phyloP scores from a whole-genome alignment of 2,888 invertebrate genomes.

The Eugnorisma glareosa region DNA sequence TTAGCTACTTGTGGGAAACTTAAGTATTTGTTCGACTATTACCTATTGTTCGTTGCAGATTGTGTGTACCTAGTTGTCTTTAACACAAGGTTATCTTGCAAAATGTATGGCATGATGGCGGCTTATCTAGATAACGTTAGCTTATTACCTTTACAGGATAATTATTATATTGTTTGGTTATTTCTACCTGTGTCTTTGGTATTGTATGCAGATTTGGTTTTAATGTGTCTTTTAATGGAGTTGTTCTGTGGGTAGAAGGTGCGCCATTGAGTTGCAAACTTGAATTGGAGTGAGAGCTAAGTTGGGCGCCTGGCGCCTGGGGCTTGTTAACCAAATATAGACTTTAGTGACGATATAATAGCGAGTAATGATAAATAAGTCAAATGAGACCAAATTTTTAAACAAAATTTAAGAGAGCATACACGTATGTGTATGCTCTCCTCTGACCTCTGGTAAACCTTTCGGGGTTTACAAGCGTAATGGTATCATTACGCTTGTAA shows the following conservation, averaged over 20 bases:
- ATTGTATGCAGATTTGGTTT: conserved; percentile 60
- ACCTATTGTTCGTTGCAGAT: conserved; percentile 72
- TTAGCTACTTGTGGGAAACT: conserved; percentile 80
- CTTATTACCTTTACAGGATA: conserved; percentile 59
- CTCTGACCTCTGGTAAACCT: too few relatives aligned
- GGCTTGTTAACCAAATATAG: not conserved
- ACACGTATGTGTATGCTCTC: too few relatives aligned
- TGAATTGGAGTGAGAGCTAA: conserved; percentile 6
- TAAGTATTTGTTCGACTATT: conserved; percentile 79
- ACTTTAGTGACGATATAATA: not conserved
- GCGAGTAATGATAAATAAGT: not conserved
- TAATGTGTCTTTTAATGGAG: conserved; percentile 25
- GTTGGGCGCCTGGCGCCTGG: conserved; percentile 7
- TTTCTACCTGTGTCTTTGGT: conserved; percentile 56
- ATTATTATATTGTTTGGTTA: conserved; percentile 57
- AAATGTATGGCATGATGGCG: conserved; percentile 65
- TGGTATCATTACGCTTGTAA: too few relatives aligned
- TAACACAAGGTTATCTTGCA: conserved; percentile 76
- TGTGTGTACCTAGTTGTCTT: conserved; percentile 61
- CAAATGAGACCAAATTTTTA: not conserved
- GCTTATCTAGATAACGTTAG: conserved; percentile 64
- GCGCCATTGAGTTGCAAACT: conserved; percentile 30
- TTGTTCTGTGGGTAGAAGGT: conserved; percentile 7
- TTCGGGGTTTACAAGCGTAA: too few relatives aligned
- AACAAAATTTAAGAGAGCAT: not conserved